Conservation (phyloP, 2,888 invertebrate genomes). For the Eutolmus rufibarbis region DNA sequence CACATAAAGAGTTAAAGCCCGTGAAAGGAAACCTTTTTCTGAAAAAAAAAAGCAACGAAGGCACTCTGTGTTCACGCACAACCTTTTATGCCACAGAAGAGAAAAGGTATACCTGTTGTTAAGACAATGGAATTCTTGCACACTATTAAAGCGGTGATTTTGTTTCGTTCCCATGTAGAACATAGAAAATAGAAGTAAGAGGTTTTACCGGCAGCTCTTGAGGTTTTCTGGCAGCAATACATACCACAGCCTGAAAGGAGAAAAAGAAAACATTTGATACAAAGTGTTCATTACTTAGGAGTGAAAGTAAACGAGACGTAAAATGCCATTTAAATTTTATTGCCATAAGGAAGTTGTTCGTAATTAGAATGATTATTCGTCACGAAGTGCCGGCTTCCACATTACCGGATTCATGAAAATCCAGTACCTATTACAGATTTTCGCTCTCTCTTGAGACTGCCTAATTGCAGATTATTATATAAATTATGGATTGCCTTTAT, state of each 20-base stretch:
- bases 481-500: constrained; percentile 9
- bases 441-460: background rate
- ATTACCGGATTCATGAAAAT: background rate
- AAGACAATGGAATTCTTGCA: background rate
- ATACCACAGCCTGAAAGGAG: constrained; percentile 13
- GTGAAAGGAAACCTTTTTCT: background rate
- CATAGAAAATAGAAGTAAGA: background rate
- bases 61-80: background rate
- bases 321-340: constrained; percentile 24
- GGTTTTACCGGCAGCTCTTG: background rate
- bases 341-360: background rate
- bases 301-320: constrained; percentile 16
- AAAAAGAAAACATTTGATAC: constrained; percentile 18
- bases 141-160: background rate
- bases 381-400: background rate
- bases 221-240: background rate
- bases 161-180: background rate
- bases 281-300: constrained; percentile 15
- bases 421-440: background rate
- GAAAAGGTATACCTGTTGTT: background rate
- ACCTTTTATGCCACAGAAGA: background rate
- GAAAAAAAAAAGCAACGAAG: background rate
- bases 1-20: background rate
- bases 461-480: constrained; percentile 33
- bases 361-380: background rate